phyloP scores from a whole-genome alignment of 2,113 vertebrate genomes.

The Eclectus roratus region DNA sequence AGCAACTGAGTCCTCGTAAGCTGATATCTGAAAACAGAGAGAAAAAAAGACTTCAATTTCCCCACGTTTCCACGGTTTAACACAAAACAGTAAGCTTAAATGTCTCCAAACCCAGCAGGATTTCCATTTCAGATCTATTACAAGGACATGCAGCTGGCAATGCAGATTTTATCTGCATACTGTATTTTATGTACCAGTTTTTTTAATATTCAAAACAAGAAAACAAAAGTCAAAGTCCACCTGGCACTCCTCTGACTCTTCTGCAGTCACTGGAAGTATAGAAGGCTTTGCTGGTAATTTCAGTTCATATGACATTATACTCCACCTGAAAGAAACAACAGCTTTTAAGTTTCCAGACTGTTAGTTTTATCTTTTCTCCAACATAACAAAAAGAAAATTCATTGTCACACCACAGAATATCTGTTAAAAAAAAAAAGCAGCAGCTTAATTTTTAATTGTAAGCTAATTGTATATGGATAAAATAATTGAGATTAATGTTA shows the following conservation, averaged over 20 bases:
- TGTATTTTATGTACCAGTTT: background rate
- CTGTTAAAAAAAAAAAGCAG: background rate
- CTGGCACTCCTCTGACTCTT: slow-evolving; percentile 86
- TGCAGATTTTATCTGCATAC: background rate
- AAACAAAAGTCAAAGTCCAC: slow-evolving; percentile 66
- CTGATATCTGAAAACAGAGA: slow-evolving; percentile 84
- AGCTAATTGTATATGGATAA: background rate
- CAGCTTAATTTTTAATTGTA: background rate
- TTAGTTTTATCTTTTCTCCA: background rate
- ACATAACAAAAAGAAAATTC: background rate
- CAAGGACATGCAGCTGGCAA: background rate
- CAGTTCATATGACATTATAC: slow-evolving; percentile 98
- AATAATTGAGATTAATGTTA: background rate
- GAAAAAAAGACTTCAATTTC: background rate
- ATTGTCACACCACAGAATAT: background rate
- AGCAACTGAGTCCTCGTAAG: slow-evolving; percentile 94
- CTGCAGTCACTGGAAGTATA: slow-evolving; percentile 85
- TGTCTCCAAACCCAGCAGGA: background rate
- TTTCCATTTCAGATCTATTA: background rate
- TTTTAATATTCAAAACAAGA: background rate
- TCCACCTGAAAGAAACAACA: slow-evolving; percentile 81
- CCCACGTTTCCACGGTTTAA: background rate
- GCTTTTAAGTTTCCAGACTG: background rate
- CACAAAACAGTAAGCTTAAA: background rate
- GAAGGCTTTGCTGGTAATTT: slow-evolving; percentile 90